Percentiles rank a stretch among this genome's conserved stretches.
Conservation (phyloP, 35 echinoderm and acorn worm species). For the Lytechinus pictus region DNA sequence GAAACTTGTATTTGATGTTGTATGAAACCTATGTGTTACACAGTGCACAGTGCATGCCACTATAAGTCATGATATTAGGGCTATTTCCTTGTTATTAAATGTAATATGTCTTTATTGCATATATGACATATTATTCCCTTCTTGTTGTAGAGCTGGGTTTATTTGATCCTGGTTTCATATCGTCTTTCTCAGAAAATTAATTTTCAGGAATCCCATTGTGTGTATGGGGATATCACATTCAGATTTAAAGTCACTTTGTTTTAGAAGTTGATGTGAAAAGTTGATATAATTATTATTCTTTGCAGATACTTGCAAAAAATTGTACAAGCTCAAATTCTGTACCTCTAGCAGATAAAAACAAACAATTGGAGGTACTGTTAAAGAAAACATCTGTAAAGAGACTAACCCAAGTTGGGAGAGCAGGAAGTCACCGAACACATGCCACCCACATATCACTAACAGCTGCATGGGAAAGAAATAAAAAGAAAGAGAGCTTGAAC, state of each 20-base stretch:
- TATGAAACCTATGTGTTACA: too few species aligned
- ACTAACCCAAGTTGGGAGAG: background rate
- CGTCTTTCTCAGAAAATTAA: background rate
- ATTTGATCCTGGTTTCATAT: background rate
- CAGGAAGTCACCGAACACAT: conserved; percentile 25
- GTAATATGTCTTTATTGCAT: too few species aligned
- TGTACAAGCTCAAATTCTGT: background rate
- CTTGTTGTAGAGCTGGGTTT: too few species aligned
- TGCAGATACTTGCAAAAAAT: too few species aligned
- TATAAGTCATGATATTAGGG: too few species aligned
- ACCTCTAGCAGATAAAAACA: background rate
- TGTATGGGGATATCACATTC: background rate
- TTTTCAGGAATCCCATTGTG: background rate
- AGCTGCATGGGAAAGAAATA: background rate
- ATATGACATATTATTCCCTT: too few species aligned
- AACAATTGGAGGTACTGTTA: background rate
- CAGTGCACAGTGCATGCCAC: too few species aligned
- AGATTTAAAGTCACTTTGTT: background rate
- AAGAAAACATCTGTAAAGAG: background rate
- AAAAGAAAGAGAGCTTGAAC: background rate
- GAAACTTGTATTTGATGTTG: too few species aligned
- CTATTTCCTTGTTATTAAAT: too few species aligned
- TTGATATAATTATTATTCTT: too few species aligned
- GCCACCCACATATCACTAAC: conserved; percentile 21
- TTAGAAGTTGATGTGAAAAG: background rate